Base-by-base conservation (phyloP, 2,113 vertebrate species). In the Triplophysa dalaica region DNA sequence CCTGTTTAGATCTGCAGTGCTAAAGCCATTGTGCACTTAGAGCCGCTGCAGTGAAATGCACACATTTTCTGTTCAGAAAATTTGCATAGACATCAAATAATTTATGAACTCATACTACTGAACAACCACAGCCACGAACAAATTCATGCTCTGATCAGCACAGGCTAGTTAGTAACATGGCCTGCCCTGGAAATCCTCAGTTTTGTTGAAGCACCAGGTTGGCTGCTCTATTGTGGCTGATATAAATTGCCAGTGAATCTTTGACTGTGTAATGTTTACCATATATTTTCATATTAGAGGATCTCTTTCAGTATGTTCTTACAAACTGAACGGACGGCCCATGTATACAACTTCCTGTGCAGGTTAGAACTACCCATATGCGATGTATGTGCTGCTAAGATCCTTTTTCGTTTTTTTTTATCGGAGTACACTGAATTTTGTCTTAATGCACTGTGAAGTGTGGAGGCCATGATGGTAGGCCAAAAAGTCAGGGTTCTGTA, bases 401-500 rank as follows among this genome's bases (percentile, higher is more conserved):
- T 91, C 86, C 85, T 67, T 50, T 84, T 58, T 85, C 82, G 61
- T 75, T 68, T 82, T 78, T 78, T 88, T 89, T 85, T 84, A 90
- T 92, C 89, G 75, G 89, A 92, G 90, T 92, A 94, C 92, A 93
- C 93, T 94, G 93, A 92, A 92, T 90, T 90, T 91, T 84, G 89
- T 93, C 90, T 93, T 94, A 92, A 92, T 93, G 92, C 93, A 94
- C 93, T 94, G 92, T 93, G 93, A 93, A 93, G 89, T 86, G 83
- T 90, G 90, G 89, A 86, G 86, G 85, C 78, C 82, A 83, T 82
- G 87, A 83, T 85, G 83, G 73, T 80, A 78, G 86, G 88, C 89
- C 87, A 43, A 72, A 68, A 58, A 81, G 83, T 88, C 78, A 75
- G 77, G 83, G 77, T 82, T 82, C 54, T 69, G 41, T 58, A 64